Conservation (phyloP, 2,797 vertebrate genomes). For the Periophthalmus magnuspinnatus region DNA sequence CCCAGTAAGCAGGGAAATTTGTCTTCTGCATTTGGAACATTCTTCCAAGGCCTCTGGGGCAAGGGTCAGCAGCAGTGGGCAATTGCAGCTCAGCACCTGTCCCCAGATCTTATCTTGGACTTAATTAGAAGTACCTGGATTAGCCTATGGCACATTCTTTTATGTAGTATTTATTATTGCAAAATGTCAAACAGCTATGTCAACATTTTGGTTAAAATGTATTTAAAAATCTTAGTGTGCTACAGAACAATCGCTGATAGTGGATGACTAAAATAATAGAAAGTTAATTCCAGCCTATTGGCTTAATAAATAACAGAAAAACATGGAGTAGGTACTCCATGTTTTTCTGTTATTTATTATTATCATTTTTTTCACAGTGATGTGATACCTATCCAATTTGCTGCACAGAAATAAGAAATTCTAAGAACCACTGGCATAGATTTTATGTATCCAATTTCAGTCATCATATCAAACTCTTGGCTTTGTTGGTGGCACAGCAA, state of each 20-base stretch:
- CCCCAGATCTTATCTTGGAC: not conserved
- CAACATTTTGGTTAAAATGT: no score
- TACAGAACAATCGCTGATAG: no score
- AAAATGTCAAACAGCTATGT: no score
- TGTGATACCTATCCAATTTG: no score
- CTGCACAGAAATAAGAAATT: not conserved
- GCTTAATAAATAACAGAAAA: no score
- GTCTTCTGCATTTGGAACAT: not conserved
- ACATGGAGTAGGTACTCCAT: no score
- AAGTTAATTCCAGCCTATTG: no score
- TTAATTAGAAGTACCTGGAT: not conserved
- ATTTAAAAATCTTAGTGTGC: no score
- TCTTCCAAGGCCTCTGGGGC: not conserved
- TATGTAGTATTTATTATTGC: no score
- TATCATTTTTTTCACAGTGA: no score
- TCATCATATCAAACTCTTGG: not conserved
- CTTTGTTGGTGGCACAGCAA: not conserved
- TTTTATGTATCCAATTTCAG: not conserved
- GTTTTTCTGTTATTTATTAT: no score
- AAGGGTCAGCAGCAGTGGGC: not conserved
- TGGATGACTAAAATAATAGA: no score
- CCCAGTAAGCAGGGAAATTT: not conserved
- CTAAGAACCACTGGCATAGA: not conserved
- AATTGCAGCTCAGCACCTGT: not conserved
- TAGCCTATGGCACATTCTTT: not conserved